These are phyloP conservation scores for Datnioides undecimradiatus DNA, from an alignment of 2,113 vertebrate genomes.

Conservation along the genomic window DNA sequence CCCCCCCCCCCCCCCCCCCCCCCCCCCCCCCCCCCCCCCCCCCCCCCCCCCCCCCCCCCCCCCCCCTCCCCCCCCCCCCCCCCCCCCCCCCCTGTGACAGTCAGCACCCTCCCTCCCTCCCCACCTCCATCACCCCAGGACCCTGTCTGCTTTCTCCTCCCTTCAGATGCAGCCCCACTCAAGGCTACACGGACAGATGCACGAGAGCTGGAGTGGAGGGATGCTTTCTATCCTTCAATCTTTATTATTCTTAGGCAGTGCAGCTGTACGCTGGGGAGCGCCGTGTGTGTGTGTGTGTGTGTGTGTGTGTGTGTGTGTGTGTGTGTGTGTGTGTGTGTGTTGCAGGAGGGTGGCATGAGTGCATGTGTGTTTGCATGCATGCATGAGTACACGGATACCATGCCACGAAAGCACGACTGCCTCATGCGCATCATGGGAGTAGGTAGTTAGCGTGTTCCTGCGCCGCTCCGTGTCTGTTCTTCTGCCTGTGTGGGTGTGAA, in stretches of 20 bases:
- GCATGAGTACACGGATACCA: constrained; percentile 26
- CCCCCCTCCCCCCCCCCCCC: no score
- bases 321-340: no score
- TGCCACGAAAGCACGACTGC: constrained; percentile 24
- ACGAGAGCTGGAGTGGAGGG: constrained; percentile 25
- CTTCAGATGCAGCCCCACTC: constrained; percentile 60
- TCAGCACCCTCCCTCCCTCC: constrained; percentile 13
- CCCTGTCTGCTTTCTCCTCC: constrained; percentile 53
- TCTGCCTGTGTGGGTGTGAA: constrained; percentile 60
- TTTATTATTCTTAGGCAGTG: constrained; percentile 56
- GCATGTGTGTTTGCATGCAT: constrained; percentile 25
- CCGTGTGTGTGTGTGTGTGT: no score
- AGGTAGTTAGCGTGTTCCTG: constrained; percentile 38
- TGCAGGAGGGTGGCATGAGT: neutral
- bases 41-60: no score
- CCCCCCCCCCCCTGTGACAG: no score
- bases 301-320: no score
- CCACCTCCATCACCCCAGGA: constrained; percentile 51
- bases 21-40: no score
- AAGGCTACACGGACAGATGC: constrained; percentile 38
- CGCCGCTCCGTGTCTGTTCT: constrained; percentile 24
- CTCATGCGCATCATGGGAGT: constrained; percentile 34
- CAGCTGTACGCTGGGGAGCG: constrained; percentile 16
- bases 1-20: constrained; percentile 10
- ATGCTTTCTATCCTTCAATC: constrained; percentile 58